phyloP scores from a whole-genome alignment of 2,888 invertebrate species.

The Eulithis prunata region DNA sequence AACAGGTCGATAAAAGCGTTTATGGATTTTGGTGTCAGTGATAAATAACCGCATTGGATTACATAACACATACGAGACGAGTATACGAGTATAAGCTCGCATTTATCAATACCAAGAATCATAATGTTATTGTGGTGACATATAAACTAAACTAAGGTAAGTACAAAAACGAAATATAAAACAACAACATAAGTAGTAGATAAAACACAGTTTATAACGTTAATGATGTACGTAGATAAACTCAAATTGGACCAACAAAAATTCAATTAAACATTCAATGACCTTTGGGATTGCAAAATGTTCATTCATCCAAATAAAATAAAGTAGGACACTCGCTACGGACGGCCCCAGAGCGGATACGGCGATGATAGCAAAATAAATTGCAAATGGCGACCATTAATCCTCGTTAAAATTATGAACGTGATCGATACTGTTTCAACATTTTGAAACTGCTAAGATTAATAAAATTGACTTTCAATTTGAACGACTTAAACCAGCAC shows the following conservation, averaged over 20 bases:
- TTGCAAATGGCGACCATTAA: conserved; percentile 60
- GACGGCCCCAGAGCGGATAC: conserved; percentile 49
- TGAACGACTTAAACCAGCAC: not conserved
- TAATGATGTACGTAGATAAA: not conserved
- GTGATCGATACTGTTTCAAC: conserved; percentile 45
- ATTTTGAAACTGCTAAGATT: conserved; percentile 9
- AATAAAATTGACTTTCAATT: not conserved
- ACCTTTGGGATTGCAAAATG: conserved; percentile 35
- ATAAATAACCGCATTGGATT: conserved; percentile 25
- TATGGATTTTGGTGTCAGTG: conserved; percentile 20
- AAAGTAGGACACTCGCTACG: conserved; percentile 47
- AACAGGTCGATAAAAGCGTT: conserved; percentile 15
- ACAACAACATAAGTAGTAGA: not conserved
- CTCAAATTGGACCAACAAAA: conserved; percentile 18
- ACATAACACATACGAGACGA: conserved; percentile 19
- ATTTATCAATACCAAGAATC: conserved; percentile 30
- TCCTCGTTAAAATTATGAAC: conserved; percentile 59
- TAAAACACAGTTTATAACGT: not conserved
- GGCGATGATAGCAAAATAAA: conserved; percentile 55
- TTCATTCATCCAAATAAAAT: conserved; percentile 49
- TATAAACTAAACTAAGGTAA: not conserved
- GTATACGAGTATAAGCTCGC: not conserved
- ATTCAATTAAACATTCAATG: conserved; percentile 36
- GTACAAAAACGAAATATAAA: too few species aligned
- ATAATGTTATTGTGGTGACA: conserved; percentile 15